Evolutionary conservation across 1,140 invertebrate species (phyloP).

Genomic region (Drosophila nigrodunni): DNA sequence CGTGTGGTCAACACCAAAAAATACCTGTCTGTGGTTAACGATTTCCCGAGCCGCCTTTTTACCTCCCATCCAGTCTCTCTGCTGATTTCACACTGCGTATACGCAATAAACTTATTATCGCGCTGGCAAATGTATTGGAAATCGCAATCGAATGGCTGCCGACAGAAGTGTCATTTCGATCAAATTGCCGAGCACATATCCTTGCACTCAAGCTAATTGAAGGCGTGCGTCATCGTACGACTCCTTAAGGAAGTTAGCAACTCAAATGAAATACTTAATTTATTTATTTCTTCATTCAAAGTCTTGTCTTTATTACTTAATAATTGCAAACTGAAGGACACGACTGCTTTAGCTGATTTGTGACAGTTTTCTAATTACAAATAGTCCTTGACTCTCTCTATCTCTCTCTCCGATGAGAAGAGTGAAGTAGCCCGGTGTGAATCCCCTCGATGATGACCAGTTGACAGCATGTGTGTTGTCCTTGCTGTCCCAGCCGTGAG

Average conservation of each 20-base stretch:
- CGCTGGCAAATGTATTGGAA: constrained; percentile 60
- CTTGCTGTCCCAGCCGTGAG: neutral
- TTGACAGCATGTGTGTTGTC: constrained; percentile 10
- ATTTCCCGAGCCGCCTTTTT: neutral
- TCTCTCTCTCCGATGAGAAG: neutral
- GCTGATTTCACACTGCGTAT: constrained; percentile 46
- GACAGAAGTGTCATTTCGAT: neutral
- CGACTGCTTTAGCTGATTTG: too few species aligned
- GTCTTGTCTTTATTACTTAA: too few species aligned
- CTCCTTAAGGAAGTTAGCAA: neutral
- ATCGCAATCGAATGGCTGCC: neutral
- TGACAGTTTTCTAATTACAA: constrained; percentile 1
- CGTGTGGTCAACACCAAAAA: constrained; percentile 25
- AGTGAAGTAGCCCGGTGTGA: neutral
- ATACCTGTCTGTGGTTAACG: neutral
- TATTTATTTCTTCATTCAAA: too few species aligned
- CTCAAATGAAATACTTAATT: too few species aligned
- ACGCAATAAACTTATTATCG: constrained; percentile 61
- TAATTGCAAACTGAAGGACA: too few species aligned
- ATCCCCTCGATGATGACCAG: neutral
- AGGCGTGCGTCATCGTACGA: constrained; percentile 23
- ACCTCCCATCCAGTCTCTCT: neutral
- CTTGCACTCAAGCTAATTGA: constrained; percentile 41
- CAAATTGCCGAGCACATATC: neutral
- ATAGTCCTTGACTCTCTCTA: neutral